These are phyloP conservation scores for Dasypus novemcinctus DNA, from an alignment of 2,113 vertebrate species.

Conservation along the genomic window DNA sequence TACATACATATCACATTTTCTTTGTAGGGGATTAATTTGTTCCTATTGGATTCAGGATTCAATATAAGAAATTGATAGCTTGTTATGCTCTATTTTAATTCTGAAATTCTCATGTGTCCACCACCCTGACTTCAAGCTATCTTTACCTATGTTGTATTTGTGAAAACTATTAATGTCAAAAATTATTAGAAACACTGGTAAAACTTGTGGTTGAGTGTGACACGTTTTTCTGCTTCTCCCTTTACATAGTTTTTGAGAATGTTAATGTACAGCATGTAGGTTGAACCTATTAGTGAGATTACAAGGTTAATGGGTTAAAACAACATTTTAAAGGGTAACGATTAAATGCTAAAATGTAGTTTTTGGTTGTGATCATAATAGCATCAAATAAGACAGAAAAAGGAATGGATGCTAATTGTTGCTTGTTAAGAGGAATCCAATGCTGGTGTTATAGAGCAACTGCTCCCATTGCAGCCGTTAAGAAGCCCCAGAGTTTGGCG, in stretches of 20 bases:
- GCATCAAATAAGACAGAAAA: background rate
- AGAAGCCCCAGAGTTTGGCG: too few relatives aligned
- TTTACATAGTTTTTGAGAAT: background rate
- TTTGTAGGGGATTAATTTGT: constrained; percentile 17
- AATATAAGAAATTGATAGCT: constrained; percentile 31
- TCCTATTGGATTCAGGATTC: too few relatives aligned
- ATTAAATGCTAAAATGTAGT: constrained; percentile 29
- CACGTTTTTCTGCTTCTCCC: background rate
- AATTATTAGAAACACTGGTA: background rate
- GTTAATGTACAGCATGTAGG: background rate
- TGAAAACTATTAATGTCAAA: constrained; percentile 25
- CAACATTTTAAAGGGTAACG: background rate
- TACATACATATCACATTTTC: background rate
- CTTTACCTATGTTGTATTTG: background rate
- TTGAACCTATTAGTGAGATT: background rate
- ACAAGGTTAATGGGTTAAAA: constrained; percentile 47
- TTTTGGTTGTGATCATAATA: background rate
- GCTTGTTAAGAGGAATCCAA: background rate
- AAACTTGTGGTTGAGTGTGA: background rate
- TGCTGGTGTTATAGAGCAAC: background rate
- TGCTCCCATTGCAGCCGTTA: too few relatives aligned
- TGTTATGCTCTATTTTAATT: background rate
- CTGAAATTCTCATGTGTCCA: background rate
- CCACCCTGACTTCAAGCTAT: background rate
- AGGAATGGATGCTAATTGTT: background rate